Evolutionary conservation across 1,140 invertebrate species (phyloP), one percentile per base, ranked within the genome.

Genomic region (Spodoptera frugiperda): DNA sequence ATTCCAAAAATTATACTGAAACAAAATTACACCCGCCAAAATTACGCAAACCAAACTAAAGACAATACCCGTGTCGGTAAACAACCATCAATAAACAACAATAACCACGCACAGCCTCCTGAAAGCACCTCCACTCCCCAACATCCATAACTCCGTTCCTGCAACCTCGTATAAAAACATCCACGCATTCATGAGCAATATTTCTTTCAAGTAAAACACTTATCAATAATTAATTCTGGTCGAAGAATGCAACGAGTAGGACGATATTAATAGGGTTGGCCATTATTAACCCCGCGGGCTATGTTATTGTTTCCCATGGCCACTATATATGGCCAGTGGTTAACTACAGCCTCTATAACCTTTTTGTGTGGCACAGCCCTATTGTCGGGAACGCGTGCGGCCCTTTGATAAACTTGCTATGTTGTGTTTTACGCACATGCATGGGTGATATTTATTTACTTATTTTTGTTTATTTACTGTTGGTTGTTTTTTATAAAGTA

Each of bases 241-340:
- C 59, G 2, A 33, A 68, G 65, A 68, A 68, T 68, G 48, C 65
- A 68, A 46, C 44, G 59, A 39, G 73, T 25, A 25, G 33, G 73
- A 65, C 39, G 30, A 65, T 63, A 54, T 75, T 75, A 75, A 75
- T 75, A 65, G 59, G 59, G 59, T 65, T 57, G 59, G 30, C 57
- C 48, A 65, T 65, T 75, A 75, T 65, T 53, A 75, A 53, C 57
- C 46, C 48, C 73, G 14, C 39, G 11, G 57, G 73, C 65, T 33
- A 68, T 68, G 65, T 33, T 68, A 68, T 68, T 68, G 65, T 68
- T 68, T 68, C 25, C 65, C 25, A 67, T 49, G 63, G 19, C 33
- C 8, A 8, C 33, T 39, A 39, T 25, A 25, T 25, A 25, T 10
- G 33, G 33, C 44, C 12, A 25, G 48, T 68, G 65, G 53, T 68